Percentiles rank a stretch among this genome's conserved stretches.
phyloP scores from a whole-genome alignment of 2,888 invertebrate genomes.

The Conchocele bisecta region DNA sequence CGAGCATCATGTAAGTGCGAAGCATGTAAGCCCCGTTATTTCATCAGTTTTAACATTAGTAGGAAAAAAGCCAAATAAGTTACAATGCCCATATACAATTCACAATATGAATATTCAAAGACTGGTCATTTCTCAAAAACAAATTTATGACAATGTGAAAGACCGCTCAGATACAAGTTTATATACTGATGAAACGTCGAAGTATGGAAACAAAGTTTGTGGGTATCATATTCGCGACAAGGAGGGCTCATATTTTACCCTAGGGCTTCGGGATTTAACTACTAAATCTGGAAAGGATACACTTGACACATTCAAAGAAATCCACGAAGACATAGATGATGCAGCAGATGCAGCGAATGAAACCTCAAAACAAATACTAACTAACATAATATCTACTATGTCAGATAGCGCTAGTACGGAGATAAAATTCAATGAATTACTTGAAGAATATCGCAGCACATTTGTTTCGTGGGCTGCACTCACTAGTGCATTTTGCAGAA shows the following conservation, averaged over 20 bases:
- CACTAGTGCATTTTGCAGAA: conserved; percentile 21
- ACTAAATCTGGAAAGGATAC: conserved; percentile 29
- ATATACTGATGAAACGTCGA: conserved; percentile 36
- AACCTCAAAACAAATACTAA: neutral
- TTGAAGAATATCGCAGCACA: neutral
- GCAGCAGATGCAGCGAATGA: neutral
- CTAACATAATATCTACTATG: neutral
- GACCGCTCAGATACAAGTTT: conserved; percentile 2
- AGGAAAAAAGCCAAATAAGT: conserved; percentile 5
- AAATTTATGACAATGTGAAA: conserved; percentile 11
- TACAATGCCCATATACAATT: conserved; percentile 18
- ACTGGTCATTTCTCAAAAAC: conserved; percentile 22
- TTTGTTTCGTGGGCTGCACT: conserved; percentile 19
- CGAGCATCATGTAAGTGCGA: conserved; percentile 23
- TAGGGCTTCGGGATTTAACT: conserved; percentile 24
- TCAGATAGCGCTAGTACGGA: neutral
- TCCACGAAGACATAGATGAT: conserved; percentile 16
- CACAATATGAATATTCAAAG: conserved; percentile 33
- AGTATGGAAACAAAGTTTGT: conserved; percentile 18
- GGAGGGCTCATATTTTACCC: conserved; percentile 9
- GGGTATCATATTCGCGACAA: conserved; percentile 10
- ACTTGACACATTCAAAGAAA: conserved; percentile 25
- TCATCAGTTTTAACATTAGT: conserved; percentile 1
- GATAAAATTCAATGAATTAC: neutral
- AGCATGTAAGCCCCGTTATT: conserved; percentile 13